Conservation (phyloP, 2,113 vertebrate species). For the Abramis brama region DNA sequence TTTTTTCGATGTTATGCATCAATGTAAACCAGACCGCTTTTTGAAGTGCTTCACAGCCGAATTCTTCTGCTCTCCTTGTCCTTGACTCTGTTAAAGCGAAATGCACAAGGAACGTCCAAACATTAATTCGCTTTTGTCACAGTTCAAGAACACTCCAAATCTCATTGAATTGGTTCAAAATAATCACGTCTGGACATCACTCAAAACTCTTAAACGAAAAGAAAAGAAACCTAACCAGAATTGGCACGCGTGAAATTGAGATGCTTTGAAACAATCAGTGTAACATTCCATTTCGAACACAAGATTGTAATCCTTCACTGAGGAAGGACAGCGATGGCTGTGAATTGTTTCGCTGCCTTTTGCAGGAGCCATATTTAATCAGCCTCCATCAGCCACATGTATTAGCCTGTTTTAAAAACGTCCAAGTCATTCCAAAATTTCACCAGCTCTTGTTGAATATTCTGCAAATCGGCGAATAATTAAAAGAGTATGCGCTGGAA, state of each 20-base stretch:
- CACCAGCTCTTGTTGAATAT: background rate
- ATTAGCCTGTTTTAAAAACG: background rate
- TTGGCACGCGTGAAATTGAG: constrained; percentile 20
- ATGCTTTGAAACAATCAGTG: constrained; percentile 33
- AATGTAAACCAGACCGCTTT: background rate
- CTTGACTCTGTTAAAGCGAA: background rate
- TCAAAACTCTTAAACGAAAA: background rate
- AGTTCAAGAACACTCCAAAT: constrained; percentile 29
- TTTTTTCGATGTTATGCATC: background rate
- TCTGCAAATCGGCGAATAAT: background rate
- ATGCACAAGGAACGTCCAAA: background rate
- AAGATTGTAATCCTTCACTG: constrained; percentile 5
- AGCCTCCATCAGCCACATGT: background rate
- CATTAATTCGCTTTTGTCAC: constrained; percentile 17
- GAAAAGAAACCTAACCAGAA: constrained; percentile 1
- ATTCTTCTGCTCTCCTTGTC: background rate
- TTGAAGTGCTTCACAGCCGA: background rate
- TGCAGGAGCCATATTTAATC: background rate
- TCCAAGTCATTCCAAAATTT: background rate
- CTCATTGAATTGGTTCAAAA: constrained; percentile 19
- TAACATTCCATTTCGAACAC: background rate
- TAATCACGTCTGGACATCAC: constrained; percentile 13
- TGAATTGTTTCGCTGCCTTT: background rate
- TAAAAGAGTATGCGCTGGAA: background rate
- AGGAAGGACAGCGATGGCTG: background rate